Evolutionary conservation across 1,140 invertebrate species (phyloP).

Genomic region (Lordiphosa stackelbergi): DNA sequence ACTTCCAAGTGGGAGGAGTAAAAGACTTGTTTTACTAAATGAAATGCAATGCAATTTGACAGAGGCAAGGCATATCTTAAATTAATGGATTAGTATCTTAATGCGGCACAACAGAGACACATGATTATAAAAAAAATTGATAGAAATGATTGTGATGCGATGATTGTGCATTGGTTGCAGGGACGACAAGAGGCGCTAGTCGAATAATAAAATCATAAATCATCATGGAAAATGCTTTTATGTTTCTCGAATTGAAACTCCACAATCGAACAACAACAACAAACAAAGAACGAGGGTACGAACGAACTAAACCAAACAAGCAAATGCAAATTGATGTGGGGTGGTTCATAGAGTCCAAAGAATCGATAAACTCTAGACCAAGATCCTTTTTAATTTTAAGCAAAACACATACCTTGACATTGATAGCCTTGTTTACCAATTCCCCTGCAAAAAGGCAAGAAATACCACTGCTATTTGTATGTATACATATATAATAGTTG

Average conservation of each 20-base stretch:
- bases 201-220: slow-evolving; percentile 5
- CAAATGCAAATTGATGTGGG: slow-evolving; percentile 67
- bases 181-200: slow-evolving; percentile 5
- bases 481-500: slow-evolving; percentile 52
- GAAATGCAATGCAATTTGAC: slow-evolving; percentile 25
- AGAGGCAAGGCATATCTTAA: slow-evolving; percentile 8
- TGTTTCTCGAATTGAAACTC: background rate
- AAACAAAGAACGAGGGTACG: slow-evolving; percentile 47
- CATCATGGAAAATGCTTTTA: slow-evolving; percentile 16
- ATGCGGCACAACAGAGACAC: slow-evolving; percentile 21
- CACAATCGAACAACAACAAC: slow-evolving; percentile 47
- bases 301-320: slow-evolving; percentile 58
- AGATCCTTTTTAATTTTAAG: slow-evolving; percentile 53
- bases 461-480: slow-evolving; percentile 77
- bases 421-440: slow-evolving; percentile 99
- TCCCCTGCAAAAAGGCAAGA: slow-evolving; percentile 91
- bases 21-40: slow-evolving; percentile 6
- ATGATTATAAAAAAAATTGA: slow-evolving; percentile 9
- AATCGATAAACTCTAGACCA: slow-evolving; percentile 20
- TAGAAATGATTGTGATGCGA: slow-evolving; percentile 18
- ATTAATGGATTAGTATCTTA: slow-evolving; percentile 20
- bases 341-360: slow-evolving; percentile 26
- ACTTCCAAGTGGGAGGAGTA: too few species aligned
- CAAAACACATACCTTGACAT: slow-evolving; percentile 94
- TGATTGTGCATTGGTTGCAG: background rate